Evolutionary conservation across 2,888 invertebrate genomes (phyloP).

Genomic region (Mystacides longicornis): DNA sequence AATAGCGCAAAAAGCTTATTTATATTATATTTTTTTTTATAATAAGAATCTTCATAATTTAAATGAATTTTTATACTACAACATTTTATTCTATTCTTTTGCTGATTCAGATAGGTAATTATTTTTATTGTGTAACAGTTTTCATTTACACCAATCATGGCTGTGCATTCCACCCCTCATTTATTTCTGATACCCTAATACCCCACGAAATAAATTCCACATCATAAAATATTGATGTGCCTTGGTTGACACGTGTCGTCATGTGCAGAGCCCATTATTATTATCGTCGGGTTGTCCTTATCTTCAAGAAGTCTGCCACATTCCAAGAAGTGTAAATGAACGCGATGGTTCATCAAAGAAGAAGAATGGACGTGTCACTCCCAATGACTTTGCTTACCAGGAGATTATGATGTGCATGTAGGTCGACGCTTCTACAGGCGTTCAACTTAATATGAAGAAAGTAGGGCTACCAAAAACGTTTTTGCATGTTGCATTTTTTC

Average conservation of each 20-base stretch:
- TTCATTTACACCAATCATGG: too few relatives aligned
- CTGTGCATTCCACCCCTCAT: constrained; percentile 9
- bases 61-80: too few relatives aligned
- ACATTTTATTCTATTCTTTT: too few relatives aligned
- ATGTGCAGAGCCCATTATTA: not conserved
- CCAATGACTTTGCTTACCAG: constrained; percentile 51
- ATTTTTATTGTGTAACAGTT: too few relatives aligned
- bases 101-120: too few relatives aligned
- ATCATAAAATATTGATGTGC: constrained; percentile 19
- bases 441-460: not conserved
- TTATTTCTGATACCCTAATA: constrained; percentile 16
- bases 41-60: too few relatives aligned
- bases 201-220: constrained; percentile 23
- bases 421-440: constrained; percentile 5
- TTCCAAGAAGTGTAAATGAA: constrained; percentile 43
- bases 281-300: not conserved
- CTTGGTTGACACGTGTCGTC: constrained; percentile 19
- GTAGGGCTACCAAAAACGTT: not conserved
- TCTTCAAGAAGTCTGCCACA: not conserved
- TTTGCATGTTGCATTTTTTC: not conserved
- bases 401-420: constrained; percentile 30
- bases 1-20: too few relatives aligned
- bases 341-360: constrained; percentile 40
- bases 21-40: too few relatives aligned
- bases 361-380: constrained; percentile 53